phyloP scores from a whole-genome alignment of 2,888 invertebrate genomes.

The Nomada flava region DNA sequence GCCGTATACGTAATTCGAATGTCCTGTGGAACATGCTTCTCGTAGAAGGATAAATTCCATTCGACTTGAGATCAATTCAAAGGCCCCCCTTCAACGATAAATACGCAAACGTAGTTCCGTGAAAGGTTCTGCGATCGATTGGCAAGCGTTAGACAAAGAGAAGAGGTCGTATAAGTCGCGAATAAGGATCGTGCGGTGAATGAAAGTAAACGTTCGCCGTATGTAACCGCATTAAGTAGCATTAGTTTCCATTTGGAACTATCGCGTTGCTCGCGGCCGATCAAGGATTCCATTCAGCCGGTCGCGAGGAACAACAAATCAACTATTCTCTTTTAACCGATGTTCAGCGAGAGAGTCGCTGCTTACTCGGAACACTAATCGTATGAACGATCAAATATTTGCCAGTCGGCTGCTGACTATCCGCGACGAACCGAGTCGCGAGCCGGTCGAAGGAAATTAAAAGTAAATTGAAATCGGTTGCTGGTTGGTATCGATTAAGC shows the following conservation, averaged over 20 bases:
- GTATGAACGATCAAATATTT: constrained; percentile 73
- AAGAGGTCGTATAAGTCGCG: background rate
- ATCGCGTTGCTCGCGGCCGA: constrained; percentile 27
- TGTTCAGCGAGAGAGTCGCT: constrained; percentile 2
- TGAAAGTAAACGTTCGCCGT: constrained; percentile 37
- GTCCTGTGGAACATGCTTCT: no score
- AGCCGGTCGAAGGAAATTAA: constrained; percentile 74
- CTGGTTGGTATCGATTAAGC: constrained; percentile 53
- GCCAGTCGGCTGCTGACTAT: constrained; percentile 45
- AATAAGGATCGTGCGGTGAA: constrained; percentile 25
- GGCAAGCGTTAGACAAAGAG: background rate
- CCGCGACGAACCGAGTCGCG: constrained; percentile 43
- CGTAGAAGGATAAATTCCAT: no score
- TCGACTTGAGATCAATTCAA: no score
- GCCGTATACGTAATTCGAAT: no score
- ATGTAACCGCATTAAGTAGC: constrained; percentile 24
- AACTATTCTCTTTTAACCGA: constrained; percentile 55
- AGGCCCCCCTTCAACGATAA: no score
- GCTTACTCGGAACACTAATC: constrained; percentile 55
- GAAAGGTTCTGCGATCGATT: no score
- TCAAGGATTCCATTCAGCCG: constrained; percentile 41
- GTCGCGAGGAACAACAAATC: constrained; percentile 30
- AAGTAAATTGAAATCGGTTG: constrained; percentile 63
- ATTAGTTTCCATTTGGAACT: constrained; percentile 41
- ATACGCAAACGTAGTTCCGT: no score